phyloP scores from a whole-genome alignment of 2,888 invertebrate species.

The Ferdinandea cuprea region DNA sequence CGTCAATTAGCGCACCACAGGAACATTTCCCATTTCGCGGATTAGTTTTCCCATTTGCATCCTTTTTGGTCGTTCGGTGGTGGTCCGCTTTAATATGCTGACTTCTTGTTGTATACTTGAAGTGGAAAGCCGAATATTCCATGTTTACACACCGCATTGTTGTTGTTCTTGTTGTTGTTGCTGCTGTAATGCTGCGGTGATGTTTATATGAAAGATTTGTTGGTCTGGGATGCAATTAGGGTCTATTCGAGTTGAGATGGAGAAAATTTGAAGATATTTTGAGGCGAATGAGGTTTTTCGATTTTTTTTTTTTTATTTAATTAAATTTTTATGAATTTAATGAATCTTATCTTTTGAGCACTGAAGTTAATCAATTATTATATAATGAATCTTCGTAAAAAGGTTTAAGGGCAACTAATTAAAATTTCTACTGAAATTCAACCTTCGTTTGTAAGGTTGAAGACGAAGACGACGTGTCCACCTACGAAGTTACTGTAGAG shows the following conservation, averaged over 20 bases:
- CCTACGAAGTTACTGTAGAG: too few relatives aligned
- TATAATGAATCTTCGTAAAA: too few relatives aligned
- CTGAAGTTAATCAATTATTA: too few relatives aligned
- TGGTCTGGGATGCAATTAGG: conserved; percentile 19
- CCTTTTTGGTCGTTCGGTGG: conserved; percentile 4
- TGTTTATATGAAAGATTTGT: conserved; percentile 29
- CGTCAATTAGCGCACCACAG: conserved; percentile 70
- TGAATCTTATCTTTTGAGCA: too few relatives aligned
- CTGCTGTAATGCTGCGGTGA: conserved; percentile 31
- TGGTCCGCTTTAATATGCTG: conserved; percentile 23
- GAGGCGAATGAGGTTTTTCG: background rate
- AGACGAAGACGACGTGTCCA: too few relatives aligned
- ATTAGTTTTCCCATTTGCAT: conserved; percentile 66
- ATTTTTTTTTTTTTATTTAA: too few relatives aligned
- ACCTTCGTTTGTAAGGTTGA: too few relatives aligned
- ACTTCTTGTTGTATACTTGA: conserved; percentile 31
- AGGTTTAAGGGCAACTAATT: too few relatives aligned
- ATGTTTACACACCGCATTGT: conserved; percentile 45
- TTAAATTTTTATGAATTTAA: too few relatives aligned
- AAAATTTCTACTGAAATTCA: too few relatives aligned
- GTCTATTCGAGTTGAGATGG: background rate
- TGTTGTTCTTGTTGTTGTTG: too few relatives aligned
- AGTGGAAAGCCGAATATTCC: conserved; percentile 58
- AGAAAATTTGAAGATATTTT: background rate
- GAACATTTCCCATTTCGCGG: conserved; percentile 59